A percentile compares a stretch with the other conserved stretches of the same genome.
These are phyloP conservation scores for Leptopilina drosophilae DNA, from an alignment of 2,888 invertebrate species.

Conservation along the genomic window DNA sequence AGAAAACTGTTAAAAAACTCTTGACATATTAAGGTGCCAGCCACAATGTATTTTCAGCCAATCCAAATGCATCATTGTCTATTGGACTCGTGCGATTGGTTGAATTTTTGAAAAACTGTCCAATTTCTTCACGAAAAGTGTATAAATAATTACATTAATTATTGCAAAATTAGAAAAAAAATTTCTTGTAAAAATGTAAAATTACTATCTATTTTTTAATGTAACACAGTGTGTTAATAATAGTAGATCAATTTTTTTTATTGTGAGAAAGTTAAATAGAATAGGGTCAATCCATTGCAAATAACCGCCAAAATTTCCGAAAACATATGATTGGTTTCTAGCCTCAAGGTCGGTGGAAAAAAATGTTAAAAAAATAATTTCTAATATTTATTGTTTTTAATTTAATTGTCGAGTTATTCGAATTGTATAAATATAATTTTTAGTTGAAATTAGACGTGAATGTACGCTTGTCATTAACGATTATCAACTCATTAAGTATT, in stretches of 20 bases:
- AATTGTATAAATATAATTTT: background rate
- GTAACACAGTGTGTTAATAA: background rate
- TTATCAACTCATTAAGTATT: slow-evolving; percentile 15
- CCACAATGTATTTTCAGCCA: background rate
- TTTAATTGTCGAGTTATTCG: background rate
- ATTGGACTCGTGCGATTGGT: background rate
- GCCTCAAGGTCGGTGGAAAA: background rate
- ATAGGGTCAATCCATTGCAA: background rate
- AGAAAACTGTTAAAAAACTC: background rate
- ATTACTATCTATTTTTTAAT: background rate
- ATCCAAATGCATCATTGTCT: background rate
- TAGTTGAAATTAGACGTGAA: background rate
- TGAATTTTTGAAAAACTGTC: background rate
- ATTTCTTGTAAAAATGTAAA: background rate
- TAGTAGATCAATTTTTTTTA: background rate
- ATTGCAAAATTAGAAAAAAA: background rate
- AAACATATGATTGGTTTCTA: background rate
- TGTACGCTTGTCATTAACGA: background rate
- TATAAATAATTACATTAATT: background rate
- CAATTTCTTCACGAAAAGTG: background rate
- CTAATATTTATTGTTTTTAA: background rate
- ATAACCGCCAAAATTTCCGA: background rate
- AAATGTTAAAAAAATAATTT: background rate
- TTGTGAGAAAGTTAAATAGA: background rate
- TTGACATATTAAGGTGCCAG: background rate